Conservation (phyloP, 1,140 invertebrate species). For the Batillaria attramentaria region DNA sequence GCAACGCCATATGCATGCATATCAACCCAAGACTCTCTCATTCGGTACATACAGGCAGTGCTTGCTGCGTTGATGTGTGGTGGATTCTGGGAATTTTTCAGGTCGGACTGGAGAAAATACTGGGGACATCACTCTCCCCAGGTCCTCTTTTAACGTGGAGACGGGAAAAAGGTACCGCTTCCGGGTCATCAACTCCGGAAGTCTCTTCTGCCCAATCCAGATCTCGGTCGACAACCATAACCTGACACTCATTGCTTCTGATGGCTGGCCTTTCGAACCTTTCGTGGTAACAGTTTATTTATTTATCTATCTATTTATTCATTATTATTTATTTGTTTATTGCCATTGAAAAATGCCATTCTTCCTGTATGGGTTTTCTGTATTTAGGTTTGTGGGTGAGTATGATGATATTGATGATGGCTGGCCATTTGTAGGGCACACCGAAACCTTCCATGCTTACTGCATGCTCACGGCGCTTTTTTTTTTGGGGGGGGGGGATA, state of each 20-base stretch:
- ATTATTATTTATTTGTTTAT: too few species aligned
- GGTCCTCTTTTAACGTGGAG: constrained; percentile 52
- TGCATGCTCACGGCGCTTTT: too few species aligned
- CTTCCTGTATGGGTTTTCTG: constrained; percentile 31
- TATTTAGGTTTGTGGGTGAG: background rate
- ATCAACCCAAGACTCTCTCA: too few species aligned
- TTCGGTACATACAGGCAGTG: too few species aligned
- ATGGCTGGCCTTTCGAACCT: constrained; percentile 85
- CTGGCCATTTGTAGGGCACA: background rate
- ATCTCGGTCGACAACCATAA: constrained; percentile 80
- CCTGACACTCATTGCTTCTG: constrained; percentile 79
- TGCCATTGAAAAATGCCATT: too few species aligned
- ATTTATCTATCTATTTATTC: constrained; percentile 42
- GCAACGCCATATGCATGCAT: too few species aligned
- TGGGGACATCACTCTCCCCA: too few species aligned
- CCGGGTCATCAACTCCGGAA: constrained; percentile 54
- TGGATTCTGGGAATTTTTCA: too few species aligned
- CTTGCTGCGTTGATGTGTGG: too few species aligned
- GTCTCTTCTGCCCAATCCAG: constrained; percentile 49
- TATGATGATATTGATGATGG: background rate
- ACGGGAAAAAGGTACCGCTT: constrained; percentile 53
- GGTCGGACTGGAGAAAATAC: too few species aligned
- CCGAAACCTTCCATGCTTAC: too few species aligned
- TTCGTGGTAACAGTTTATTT: constrained; percentile 70
- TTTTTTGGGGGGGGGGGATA: too few species aligned